phyloP scores from a whole-genome alignment of 2,797 vertebrate genomes.

The Notolepis coatsorum region DNA sequence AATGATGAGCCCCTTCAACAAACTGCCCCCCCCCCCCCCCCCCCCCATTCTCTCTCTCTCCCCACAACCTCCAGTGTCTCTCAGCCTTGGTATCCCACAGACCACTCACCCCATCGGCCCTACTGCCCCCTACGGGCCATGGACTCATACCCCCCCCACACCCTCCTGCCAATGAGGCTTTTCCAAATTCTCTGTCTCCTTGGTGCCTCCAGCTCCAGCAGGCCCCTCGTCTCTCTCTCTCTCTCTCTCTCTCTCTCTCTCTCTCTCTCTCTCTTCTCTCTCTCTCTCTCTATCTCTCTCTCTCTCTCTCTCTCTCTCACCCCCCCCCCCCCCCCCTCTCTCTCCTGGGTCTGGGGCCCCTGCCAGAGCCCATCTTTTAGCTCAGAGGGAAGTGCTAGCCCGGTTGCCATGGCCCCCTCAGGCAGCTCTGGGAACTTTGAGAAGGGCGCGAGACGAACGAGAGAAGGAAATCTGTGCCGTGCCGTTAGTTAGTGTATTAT shows the following conservation, averaged over 20 bases:
- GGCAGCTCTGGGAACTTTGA: constrained; percentile 26
- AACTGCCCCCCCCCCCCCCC: no score
- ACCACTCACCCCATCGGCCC: constrained; percentile 36
- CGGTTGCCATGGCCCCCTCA: constrained; percentile 61
- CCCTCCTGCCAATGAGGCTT: constrained; percentile 2
- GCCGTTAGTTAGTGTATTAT: no score
- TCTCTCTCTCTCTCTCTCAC: constrained; percentile 34
- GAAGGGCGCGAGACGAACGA: constrained; percentile 1
- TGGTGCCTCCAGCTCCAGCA: constrained; percentile 42
- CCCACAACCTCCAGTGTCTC: background rate
- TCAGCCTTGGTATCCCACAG: no score
- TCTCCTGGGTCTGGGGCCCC: constrained; percentile 29
- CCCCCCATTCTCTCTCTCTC: background rate
- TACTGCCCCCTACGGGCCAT: constrained; percentile 17
- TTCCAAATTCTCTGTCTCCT: constrained; percentile 46
- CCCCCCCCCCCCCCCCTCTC: constrained; percentile 35
- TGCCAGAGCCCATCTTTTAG: constrained; percentile 33
- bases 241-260: constrained; percentile 20
- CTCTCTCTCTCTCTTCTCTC: constrained; percentile 37
- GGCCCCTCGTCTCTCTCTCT: constrained; percentile 42
- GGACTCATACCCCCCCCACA: constrained; percentile 12
- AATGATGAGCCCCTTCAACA: no score
- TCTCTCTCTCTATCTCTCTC: constrained; percentile 31
- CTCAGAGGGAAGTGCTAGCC: constrained; percentile 27
- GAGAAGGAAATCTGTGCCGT: constrained; percentile 43